Evolutionary conservation across 2,888 invertebrate species (phyloP).

Genomic region (Leucozona laternaria): DNA sequence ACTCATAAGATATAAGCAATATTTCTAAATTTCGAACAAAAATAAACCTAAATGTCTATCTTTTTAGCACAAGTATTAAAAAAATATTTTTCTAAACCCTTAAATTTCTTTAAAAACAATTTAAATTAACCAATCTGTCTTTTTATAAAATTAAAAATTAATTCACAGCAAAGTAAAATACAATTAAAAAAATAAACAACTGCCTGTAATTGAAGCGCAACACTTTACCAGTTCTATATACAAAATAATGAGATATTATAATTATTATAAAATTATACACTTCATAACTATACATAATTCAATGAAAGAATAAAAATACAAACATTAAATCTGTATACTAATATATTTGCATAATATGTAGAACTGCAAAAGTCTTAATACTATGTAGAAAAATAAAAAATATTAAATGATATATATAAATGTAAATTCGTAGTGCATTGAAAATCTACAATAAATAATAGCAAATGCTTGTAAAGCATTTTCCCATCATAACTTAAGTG

Average conservation of each 20-base stretch:
- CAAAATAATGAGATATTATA: conserved; percentile 57
- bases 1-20: conserved; percentile 10
- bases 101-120: conserved; percentile 32
- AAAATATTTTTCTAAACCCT: conserved; percentile 69
- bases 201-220: conserved; percentile 74
- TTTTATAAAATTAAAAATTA: conserved; percentile 44
- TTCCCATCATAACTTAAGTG: conserved; percentile 42
- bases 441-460: conserved; percentile 47
- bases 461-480: conserved; percentile 60
- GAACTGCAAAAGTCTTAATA: conserved; percentile 6
- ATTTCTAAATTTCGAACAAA: conserved; percentile 8
- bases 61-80: conserved; percentile 41
- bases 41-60: conserved; percentile 35
- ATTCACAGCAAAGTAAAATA: conserved; percentile 27
- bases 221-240: conserved; percentile 73
- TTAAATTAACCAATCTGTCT: conserved; percentile 20
- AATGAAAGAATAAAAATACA: neutral
- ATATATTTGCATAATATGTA: conserved; percentile 39
- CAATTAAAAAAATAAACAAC: conserved; percentile 48
- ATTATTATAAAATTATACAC: conserved; percentile 66
- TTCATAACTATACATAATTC: conserved; percentile 49
- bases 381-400: conserved; percentile 19
- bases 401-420: conserved; percentile 10
- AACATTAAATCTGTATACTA: conserved; percentile 53
- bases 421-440: conserved; percentile 1